These are phyloP conservation scores for Sarcophaga bullata DNA, from an alignment of 1,140 invertebrate genomes.

Conservation along the genomic window DNA sequence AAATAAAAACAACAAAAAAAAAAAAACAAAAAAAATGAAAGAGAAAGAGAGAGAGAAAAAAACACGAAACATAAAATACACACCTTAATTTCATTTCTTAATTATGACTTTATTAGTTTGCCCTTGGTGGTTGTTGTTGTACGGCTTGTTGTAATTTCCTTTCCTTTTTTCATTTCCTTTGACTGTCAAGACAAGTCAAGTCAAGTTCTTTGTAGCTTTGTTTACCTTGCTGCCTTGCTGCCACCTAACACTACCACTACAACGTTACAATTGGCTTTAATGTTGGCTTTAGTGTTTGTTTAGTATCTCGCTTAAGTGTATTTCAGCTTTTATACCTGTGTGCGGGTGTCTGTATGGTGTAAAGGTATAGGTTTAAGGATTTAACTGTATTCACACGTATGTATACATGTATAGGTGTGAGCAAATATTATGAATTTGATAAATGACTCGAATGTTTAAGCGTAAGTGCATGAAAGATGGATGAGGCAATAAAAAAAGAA, in stretches of 20 bases:
- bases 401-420: not conserved
- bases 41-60: not conserved
- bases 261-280: not conserved
- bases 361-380: too few species aligned
- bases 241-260: not conserved
- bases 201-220: not conserved
- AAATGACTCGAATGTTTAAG: not conserved
- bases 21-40: not conserved
- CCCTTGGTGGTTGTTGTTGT: too few species aligned
- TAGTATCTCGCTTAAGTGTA: not conserved
- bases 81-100: slow-evolving; percentile 23
- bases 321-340: not conserved
- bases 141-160: not conserved
- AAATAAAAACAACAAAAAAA: not conserved
- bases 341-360: not conserved
- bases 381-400: too few species aligned
- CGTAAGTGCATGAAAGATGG: not conserved
- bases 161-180: not conserved
- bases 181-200: not conserved
- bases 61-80: not conserved
- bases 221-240: not conserved
- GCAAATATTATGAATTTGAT: slow-evolving; percentile 16
- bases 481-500: not conserved
- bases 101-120: slow-evolving; percentile 12
- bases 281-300: not conserved